phyloP scores from a whole-genome alignment of 2,113 vertebrate genomes.

The Syngnathus scovelli region DNA sequence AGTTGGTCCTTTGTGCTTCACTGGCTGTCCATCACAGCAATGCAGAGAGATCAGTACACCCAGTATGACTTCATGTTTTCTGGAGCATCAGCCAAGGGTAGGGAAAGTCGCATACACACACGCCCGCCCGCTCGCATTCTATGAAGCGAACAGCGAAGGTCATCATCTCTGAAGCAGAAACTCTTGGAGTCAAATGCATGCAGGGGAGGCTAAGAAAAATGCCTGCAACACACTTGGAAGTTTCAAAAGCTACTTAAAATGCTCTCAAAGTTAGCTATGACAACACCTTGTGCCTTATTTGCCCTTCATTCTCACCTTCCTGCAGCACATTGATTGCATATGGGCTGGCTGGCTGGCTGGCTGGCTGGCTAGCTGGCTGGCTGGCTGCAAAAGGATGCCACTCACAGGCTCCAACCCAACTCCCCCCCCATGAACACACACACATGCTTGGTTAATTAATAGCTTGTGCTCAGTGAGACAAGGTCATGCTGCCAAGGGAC shows the following conservation, averaged over 20 bases:
- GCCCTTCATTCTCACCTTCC: slow-evolving; percentile 26
- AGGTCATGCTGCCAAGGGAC: slow-evolving; percentile 43
- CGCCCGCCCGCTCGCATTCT: slow-evolving; percentile 4
- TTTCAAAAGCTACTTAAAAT: slow-evolving; percentile 38
- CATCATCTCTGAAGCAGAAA: slow-evolving; percentile 42
- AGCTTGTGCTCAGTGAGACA: slow-evolving; percentile 48
- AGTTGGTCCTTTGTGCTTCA: slow-evolving; percentile 24
- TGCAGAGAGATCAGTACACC: slow-evolving; percentile 38
- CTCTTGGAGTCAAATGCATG: slow-evolving; percentile 21
- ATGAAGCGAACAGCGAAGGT: slow-evolving; percentile 27
- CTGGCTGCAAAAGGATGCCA: slow-evolving; percentile 30
- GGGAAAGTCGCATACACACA: slow-evolving; percentile 8
- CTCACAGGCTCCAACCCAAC: slow-evolving; percentile 34
- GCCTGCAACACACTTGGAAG: slow-evolving; percentile 25
- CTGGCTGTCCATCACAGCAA: slow-evolving; percentile 42
- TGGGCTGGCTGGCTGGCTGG: slow-evolving; percentile 45
- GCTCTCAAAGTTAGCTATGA: slow-evolving; percentile 20
- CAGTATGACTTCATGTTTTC: slow-evolving; percentile 49
- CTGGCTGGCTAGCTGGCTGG: slow-evolving; percentile 41
- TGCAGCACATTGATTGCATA: slow-evolving; percentile 53
- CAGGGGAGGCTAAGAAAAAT: slow-evolving; percentile 18
- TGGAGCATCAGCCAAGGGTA: slow-evolving; percentile 41
- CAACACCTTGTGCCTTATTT: slow-evolving; percentile 18
- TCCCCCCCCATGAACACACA: slow-evolving; percentile 17
- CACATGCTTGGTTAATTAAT: slow-evolving; percentile 55